Evolutionary conservation across 2,113 vertebrate species (phyloP).

Genomic region (Emydocephalus ijimae): DNA sequence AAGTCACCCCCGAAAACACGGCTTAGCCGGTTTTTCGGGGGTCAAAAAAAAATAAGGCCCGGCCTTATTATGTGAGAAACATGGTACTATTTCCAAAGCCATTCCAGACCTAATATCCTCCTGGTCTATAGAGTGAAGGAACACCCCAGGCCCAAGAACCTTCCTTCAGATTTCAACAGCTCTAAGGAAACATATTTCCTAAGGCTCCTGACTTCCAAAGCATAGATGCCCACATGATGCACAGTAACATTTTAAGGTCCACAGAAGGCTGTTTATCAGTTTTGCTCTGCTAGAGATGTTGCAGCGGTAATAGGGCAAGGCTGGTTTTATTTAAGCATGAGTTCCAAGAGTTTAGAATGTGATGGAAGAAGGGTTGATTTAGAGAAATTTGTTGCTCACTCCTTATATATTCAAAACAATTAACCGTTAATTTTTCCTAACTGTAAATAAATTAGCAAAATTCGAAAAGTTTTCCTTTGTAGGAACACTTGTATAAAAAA

Average conservation of each 20-base stretch:
- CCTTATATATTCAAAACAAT: slow-evolving; percentile 1
- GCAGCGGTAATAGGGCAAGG: not conserved
- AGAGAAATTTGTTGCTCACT: not conserved
- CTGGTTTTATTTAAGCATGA: not conserved
- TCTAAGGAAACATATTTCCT: not conserved
- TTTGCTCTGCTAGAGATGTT: not conserved
- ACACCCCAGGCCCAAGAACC: not conserved
- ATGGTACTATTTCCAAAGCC: not conserved
- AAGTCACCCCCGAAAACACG: too few species aligned
- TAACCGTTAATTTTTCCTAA: slow-evolving; percentile 5
- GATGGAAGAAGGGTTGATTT: not conserved
- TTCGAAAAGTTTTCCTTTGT: slow-evolving; percentile 32
- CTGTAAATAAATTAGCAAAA: slow-evolving; percentile 66
- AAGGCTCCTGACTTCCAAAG: not conserved
- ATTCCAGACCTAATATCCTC: not conserved
- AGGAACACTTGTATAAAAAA: slow-evolving; percentile 44
- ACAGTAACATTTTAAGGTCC: not conserved
- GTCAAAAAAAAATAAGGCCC: too few species aligned
- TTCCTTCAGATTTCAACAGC: not conserved
- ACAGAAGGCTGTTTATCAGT: not conserved
- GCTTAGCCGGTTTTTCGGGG: too few species aligned
- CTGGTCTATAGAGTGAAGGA: not conserved
- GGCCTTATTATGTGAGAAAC: too few species aligned
- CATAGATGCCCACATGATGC: not conserved
- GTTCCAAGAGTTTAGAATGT: not conserved